Conservation (phyloP, 2,888 invertebrate genomes). For the Encarsia formosa region DNA sequence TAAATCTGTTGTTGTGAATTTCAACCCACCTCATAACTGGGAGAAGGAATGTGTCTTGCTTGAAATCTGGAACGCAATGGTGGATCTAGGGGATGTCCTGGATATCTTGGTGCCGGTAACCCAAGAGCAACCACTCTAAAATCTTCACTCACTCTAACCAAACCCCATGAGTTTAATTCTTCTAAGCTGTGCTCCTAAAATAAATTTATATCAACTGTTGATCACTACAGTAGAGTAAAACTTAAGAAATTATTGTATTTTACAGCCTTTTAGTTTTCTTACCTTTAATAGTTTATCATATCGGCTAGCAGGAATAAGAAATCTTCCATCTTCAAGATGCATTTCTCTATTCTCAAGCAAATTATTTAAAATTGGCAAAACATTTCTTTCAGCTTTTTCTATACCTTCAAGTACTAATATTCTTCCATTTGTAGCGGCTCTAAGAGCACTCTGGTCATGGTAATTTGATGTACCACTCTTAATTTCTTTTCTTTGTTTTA, state of each 20-base stretch:
- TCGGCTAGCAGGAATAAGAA: constrained; percentile 81
- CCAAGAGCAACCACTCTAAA: constrained; percentile 93
- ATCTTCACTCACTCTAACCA: constrained; percentile 88
- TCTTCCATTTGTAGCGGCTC: constrained; percentile 85
- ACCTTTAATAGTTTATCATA: constrained; percentile 87
- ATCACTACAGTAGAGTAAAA: too few species aligned
- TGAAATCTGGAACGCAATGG: constrained; percentile 93
- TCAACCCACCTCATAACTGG: constrained; percentile 64
- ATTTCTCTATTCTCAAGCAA: constrained; percentile 95
- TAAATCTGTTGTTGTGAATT: too few species aligned
- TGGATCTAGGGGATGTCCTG: constrained; percentile 92
- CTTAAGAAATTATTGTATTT: too few species aligned
- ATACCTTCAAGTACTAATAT: constrained; percentile 91
- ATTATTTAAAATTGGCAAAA: constrained; percentile 93
- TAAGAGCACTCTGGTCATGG: constrained; percentile 93
- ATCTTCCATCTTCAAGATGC: constrained; percentile 95
- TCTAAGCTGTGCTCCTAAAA: constrained; percentile 72
- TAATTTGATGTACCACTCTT: constrained; percentile 82
- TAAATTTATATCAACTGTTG: too few species aligned
- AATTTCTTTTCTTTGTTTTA: constrained; percentile 94
- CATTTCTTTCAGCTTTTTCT: constrained; percentile 96
- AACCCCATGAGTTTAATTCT: constrained; percentile 78
- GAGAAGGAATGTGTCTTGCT: constrained; percentile 73
- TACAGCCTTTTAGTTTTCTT: too few species aligned
- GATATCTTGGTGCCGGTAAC: constrained; percentile 80